Base-by-base conservation (phyloP, 2,797 vertebrate species). In the Schizothorax lantsangensis region DNA sequence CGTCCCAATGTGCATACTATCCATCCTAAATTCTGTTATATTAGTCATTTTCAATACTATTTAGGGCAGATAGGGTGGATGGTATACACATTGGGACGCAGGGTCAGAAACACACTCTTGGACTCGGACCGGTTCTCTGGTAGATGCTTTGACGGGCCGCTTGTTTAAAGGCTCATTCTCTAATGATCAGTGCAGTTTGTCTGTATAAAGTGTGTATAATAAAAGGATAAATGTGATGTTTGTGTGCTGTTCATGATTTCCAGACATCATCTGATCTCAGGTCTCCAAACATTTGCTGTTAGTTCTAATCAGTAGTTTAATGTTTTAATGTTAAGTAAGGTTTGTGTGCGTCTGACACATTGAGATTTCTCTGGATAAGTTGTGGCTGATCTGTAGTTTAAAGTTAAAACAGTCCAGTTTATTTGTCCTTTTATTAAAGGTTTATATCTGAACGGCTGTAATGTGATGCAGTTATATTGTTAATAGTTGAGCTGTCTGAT, bases 111-210 rank as follows among this genome's bases (percentile, higher is more conserved):
- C 30, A 30, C 30, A 30, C 30, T 30, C 30, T 30, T 30, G 30
- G 30, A 30, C 30, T 30, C 30, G 72, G 21, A 30, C n/a, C 1
- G 0, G 14, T 74, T 75, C 26, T 21, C 8, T 12, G 26, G 26
- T 19, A 30, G 49, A 73, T 6, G 23, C 26, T 10, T 26, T 0
- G 0, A n/a, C 0, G 15, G 6, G 5, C 2, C 12, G 15, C 7
- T 74, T 45, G 12, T 45, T 43, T n/a, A 12, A 72, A n/a, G n/a
- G 9, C 3, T 7, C n/a, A 12, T 19, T 2, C 17, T 14, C 30
- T 5, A 43, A 14, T 4, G 23, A 72, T 45, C 17, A 30, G 30
- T 30, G 1, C 36, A 2, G 7, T 74, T 49, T 68, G 15, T 33
- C 0, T 30, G 30, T 30, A 6, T 33, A 8, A 59, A 10, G 14